Evolutionary conservation across 1,140 invertebrate genomes (phyloP), one percentile per base, ranked within the genome.

Genomic region (Choristoneura fumiferana): DNA sequence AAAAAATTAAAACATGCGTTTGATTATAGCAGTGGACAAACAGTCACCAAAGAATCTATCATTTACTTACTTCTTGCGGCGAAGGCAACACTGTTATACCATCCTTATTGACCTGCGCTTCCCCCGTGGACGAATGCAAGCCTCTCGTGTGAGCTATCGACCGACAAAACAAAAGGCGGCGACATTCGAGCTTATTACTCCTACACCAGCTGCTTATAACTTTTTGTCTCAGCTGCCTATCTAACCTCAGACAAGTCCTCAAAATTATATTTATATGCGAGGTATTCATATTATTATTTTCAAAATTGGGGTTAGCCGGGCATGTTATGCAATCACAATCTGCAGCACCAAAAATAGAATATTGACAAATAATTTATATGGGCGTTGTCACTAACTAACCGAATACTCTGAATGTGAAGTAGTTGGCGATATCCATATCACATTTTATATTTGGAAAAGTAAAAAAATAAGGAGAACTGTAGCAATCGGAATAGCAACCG

Each of bases 251-350:
- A 64, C 69, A 80, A 45, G 72, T 65, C 57, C 73, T 82, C 53
- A 77, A 55, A 55, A 81, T 60, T 64, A 78, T 54, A 72, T 66
- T 73, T 63, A 74, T 39, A 73, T 71, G 74, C 10, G 72, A 75
- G 79, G 67, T 77, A 80, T 78, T 79, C 83, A 86, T 86, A 76
- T 76, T 49, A 22, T 49, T 22, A 12, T 29, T 86, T 79, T 73
- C n/a, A n/a, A 18, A 59, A 13, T 54, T 57, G 37, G 12, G 38
- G 54, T 73, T 69, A 71, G 54, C 59, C 60, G 57, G 62, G 63
- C 78, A 82, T 82, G 63, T 84, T 85, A 85, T 78, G 76, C 74
- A 84, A 86, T 73, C 73, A 77, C 59, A 29, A 29, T 29, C 22
- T 29, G 6, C 22, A 29, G 22, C 22, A 29, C 22, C 2, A 29